phyloP scores from a whole-genome alignment of 2,113 vertebrate genomes.

The Notarius lentiginosus region DNA sequence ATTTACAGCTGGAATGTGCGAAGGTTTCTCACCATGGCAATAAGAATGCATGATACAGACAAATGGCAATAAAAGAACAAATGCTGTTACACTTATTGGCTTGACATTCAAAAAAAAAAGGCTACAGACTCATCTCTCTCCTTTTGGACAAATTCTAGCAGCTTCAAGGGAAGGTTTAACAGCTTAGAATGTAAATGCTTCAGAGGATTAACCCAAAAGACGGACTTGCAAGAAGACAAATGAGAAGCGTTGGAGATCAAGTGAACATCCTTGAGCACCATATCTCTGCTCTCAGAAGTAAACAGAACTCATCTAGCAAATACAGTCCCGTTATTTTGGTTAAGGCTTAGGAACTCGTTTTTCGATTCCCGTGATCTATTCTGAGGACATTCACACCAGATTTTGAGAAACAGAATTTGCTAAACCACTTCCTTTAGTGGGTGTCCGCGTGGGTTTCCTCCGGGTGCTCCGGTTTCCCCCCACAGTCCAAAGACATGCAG shows the following conservation, averaged over 20 bases:
- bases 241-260: slow-evolving; percentile 22
- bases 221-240: slow-evolving; percentile 10
- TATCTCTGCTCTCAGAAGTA: slow-evolving; percentile 26
- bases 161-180: slow-evolving; percentile 31
- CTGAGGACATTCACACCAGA: not conserved
- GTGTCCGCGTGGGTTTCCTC: no score
- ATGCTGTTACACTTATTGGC: not conserved
- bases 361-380: slow-evolving; percentile 16
- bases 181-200: slow-evolving; percentile 36
- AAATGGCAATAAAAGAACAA: slow-evolving; percentile 19
- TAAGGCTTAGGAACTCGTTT: slow-evolving; percentile 26
- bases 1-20: slow-evolving; percentile 11
- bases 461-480: no score
- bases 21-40: not conserved
- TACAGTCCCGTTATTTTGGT: not conserved
- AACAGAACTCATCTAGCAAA: not conserved
- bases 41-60: not conserved
- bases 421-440: not conserved
- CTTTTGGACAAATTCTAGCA: slow-evolving; percentile 8
- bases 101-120: slow-evolving; percentile 42
- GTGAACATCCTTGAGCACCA: slow-evolving; percentile 42
- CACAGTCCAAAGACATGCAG: no score
- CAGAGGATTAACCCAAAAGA: slow-evolving; percentile 26
- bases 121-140: not conserved
- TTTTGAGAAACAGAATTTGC: slow-evolving; percentile 13